Evolutionary conservation across 2,888 invertebrate genomes (phyloP).

Genomic region (Acanthosepion esculentum): DNA sequence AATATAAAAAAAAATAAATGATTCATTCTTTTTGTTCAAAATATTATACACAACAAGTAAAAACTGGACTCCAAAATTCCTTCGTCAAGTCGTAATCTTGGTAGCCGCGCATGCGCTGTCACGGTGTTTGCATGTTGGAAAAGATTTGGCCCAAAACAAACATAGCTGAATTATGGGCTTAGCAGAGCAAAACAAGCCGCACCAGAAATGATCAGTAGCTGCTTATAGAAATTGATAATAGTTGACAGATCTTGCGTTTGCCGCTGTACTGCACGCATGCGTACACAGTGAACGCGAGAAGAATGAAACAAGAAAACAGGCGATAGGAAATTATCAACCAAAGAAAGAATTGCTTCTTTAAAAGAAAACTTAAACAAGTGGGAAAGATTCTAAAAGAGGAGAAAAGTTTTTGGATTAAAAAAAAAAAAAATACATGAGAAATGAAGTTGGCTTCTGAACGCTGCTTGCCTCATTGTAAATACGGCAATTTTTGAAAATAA

Average conservation of each 20-base stretch:
- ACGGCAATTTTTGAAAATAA: no score
- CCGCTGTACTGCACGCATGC: neutral
- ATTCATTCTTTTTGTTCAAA: neutral
- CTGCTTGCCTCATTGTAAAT: neutral
- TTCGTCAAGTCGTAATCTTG: neutral
- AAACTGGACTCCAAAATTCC: neutral
- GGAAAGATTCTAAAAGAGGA: neutral
- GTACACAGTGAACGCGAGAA: neutral
- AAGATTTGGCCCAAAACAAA: neutral
- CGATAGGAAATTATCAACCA: neutral
- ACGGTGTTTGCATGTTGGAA: neutral
- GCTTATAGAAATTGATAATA: constrained; percentile 9
- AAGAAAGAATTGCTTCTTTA: neutral
- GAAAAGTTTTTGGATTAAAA: neutral
- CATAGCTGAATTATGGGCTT: constrained; percentile 33
- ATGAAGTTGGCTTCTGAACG: neutral
- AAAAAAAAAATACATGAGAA: neutral
- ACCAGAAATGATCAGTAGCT: constrained; percentile 4
- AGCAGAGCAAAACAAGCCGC: neutral
- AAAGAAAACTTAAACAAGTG: neutral
- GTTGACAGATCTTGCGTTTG: neutral
- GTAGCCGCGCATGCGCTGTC: neutral
- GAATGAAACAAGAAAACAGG: neutral
- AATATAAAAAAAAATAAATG: neutral
- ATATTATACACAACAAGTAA: neutral